Percentiles rank a stretch among this genome's conserved stretches.
Evolutionary conservation across 2,797 vertebrate genomes (phyloP).

Genomic region (Halcyon leucocephala): DNA sequence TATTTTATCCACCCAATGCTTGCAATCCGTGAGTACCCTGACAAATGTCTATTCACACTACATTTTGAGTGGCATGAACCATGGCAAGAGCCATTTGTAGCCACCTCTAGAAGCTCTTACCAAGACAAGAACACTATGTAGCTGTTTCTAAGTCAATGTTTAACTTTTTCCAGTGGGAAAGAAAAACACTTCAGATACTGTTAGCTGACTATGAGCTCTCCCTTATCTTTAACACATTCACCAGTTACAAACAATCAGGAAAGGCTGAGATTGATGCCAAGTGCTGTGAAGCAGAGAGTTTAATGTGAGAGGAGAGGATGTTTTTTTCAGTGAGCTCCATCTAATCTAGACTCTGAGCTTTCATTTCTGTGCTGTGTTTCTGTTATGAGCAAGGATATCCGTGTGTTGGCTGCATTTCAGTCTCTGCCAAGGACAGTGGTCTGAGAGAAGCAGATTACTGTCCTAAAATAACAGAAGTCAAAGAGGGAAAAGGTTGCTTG

Average conservation of each 20-base stretch:
- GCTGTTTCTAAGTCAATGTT: not conserved
- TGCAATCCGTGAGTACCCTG: not conserved
- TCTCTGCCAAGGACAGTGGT: not conserved
- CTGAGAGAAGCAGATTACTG: not conserved
- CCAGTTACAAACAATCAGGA: not conserved
- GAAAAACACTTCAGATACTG: not conserved
- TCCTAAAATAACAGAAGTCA: slow-evolving; percentile 31
- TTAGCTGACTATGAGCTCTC: not conserved
- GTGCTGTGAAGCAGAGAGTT: not conserved
- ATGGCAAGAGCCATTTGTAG: not conserved
- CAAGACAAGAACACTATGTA: not conserved
- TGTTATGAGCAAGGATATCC: not conserved
- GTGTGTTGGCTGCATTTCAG: not conserved
- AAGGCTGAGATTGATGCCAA: not conserved
- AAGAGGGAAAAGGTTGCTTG: slow-evolving; percentile 30
- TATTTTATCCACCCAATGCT: not conserved
- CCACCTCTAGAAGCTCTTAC: not conserved
- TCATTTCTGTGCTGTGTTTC: not conserved
- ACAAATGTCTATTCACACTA: not conserved
- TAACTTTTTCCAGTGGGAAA: not conserved
- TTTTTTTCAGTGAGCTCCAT: not conserved
- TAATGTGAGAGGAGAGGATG: not conserved
- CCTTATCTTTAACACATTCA: not conserved
- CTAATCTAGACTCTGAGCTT: not conserved
- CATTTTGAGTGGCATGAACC: not conserved